Evolutionary conservation across 92 coral and sea anemone species (phyloP).

Genomic region (Pocillopora meandrina): DNA sequence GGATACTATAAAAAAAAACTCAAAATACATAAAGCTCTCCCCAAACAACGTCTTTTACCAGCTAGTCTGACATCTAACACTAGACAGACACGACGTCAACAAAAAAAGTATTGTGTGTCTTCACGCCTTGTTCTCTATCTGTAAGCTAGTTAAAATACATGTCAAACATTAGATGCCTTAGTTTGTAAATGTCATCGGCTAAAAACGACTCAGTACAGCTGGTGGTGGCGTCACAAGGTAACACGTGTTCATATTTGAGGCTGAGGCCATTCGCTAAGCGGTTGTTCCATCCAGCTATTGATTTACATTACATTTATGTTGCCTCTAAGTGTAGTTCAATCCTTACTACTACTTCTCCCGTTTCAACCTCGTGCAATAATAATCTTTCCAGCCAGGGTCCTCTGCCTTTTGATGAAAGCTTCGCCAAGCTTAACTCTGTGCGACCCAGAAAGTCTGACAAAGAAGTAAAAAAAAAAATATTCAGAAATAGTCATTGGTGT

Average conservation of each 20-base stretch:
- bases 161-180: background rate
- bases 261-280: background rate
- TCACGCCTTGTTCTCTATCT: background rate
- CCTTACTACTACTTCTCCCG: slow-evolving; percentile 88
- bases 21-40: background rate
- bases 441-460: slow-evolving; percentile 92
- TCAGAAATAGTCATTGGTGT: background rate
- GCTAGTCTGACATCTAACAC: background rate
- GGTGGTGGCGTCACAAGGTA: slow-evolving; percentile 17
- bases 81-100: background rate
- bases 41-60: background rate
- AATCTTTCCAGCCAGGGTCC: slow-evolving; percentile 93
- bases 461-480: background rate
- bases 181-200: background rate
- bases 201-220: slow-evolving; percentile 15
- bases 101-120: background rate
- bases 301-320: slow-evolving; percentile 9
- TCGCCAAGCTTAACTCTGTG: slow-evolving; percentile 85
- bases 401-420: slow-evolving; percentile 70
- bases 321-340: slow-evolving; percentile 65
- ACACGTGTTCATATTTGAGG: slow-evolving; percentile 1
- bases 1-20: background rate
- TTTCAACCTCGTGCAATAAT: slow-evolving; percentile 83
- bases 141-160: background rate
- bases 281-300: background rate